These are phyloP conservation scores for Streblospio benedicti DNA, from an alignment of 1,140 invertebrate genomes.

Conservation along the genomic window DNA sequence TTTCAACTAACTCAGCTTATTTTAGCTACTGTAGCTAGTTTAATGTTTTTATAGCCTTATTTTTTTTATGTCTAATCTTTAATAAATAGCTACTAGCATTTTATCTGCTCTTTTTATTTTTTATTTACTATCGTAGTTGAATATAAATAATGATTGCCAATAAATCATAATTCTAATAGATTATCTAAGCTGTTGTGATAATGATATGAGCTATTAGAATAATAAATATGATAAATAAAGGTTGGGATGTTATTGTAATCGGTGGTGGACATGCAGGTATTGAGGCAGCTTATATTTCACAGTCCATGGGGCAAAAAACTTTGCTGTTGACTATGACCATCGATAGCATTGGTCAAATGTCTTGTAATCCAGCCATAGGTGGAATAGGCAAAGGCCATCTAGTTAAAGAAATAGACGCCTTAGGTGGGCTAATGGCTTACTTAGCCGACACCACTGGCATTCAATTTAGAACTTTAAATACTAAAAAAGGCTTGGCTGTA, in stretches of 20 bases:
- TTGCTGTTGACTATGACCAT: constrained; percentile 47
- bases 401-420: constrained; percentile 75
- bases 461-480: not conserved
- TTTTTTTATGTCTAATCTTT: no score
- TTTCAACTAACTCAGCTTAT: no score
- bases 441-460: not conserved
- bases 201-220: no score
- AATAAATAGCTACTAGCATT: no score
- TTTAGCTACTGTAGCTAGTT: no score
- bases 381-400: constrained; percentile 86
- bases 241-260: constrained; percentile 76
- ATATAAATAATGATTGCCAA: no score
- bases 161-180: no score
- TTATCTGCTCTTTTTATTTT: no score
- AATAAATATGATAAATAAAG: no score
- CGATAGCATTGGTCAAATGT: constrained; percentile 62
- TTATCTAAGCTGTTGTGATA: no score
- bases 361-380: constrained; percentile 83
- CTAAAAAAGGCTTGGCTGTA: not conserved
- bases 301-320: constrained; percentile 69
- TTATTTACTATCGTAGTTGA: no score
- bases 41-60: no score
- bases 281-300: constrained; percentile 70
- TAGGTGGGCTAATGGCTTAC: constrained; percentile 56
- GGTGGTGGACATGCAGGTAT: constrained; percentile 83